Evolutionary conservation across 2,888 invertebrate species (phyloP).

Genomic region (Brachypalpus laphriformis): DNA sequence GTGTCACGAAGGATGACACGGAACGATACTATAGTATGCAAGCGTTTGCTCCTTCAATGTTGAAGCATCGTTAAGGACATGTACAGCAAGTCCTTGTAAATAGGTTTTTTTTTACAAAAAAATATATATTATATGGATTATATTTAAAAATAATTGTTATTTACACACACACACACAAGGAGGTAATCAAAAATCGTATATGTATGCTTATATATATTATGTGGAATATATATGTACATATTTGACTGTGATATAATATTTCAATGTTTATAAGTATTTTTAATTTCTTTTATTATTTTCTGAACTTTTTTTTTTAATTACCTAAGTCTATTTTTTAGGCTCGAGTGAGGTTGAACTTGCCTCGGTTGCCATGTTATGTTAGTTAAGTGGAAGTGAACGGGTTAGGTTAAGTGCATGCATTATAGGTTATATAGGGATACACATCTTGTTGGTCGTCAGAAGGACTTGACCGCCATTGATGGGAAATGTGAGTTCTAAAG

Average conservation of each 20-base stretch:
- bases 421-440: background rate
- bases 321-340: background rate
- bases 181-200: conserved; percentile 48
- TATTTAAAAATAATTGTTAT: conserved; percentile 9
- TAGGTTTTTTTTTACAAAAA: conserved; percentile 26
- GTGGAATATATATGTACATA: conserved; percentile 64
- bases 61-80: conserved; percentile 80
- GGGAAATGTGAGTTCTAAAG: background rate
- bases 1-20: conserved; percentile 88
- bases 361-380: conserved; percentile 15
- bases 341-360: conserved; percentile 3
- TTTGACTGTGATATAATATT: conserved; percentile 72
- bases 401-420: conserved; percentile 16
- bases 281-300: conserved; percentile 16
- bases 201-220: conserved; percentile 57
- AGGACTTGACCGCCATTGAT: background rate
- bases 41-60: conserved; percentile 84
- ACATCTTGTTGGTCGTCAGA: background rate
- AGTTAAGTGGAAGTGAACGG: conserved; percentile 14
- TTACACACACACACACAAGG: conserved; percentile 36
- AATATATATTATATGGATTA: background rate
- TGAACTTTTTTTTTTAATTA: background rate
- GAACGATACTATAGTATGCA: conserved; percentile 87
- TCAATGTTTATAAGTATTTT: conserved; percentile 43
- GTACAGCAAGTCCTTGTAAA: conserved; percentile 48